Conservation (phyloP, 1,140 invertebrate genomes). For the Drosophila tristis region DNA sequence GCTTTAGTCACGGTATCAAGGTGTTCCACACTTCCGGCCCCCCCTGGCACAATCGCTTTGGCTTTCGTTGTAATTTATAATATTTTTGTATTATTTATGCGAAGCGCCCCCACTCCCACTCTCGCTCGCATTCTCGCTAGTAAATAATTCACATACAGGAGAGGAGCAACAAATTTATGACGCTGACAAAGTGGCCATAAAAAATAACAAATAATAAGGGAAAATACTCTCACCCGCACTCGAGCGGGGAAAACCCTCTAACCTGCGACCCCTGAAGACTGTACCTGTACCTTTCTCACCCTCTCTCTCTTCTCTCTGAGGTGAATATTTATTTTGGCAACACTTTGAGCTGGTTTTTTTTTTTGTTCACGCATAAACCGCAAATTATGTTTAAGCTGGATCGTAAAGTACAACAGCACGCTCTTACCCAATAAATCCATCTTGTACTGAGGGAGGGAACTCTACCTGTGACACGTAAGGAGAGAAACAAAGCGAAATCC, state of each 20-base stretch:
- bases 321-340: conserved; percentile 63
- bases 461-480: conserved; percentile 37
- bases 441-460: conserved; percentile 38
- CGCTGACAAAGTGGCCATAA: conserved; percentile 81
- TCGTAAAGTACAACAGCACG: conserved; percentile 51
- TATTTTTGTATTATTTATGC: conserved; percentile 81
- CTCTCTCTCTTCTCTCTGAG: no score
- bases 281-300: conserved; percentile 1
- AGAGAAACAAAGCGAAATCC: no score
- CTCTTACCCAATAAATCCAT: conserved; percentile 70
- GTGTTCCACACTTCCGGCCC: conserved; percentile 48
- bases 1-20: conserved; percentile 51
- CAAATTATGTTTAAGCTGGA: conserved; percentile 67
- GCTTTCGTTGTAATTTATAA: conserved; percentile 76
- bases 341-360: conserved; percentile 21
- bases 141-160: conserved; percentile 78
- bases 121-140: conserved; percentile 59
- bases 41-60: conserved; percentile 50
- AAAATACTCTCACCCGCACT: conserved; percentile 22
- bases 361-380: conserved; percentile 52
- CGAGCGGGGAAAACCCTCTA: conserved; percentile 20
- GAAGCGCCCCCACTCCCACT: conserved; percentile 28
- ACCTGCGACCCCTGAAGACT: conserved; percentile 9
- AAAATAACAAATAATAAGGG: conserved; percentile 71
- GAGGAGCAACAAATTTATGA: conserved; percentile 67